Evolutionary conservation across 2,888 invertebrate genomes (phyloP).

Genomic region (Drosophila ezoana): DNA sequence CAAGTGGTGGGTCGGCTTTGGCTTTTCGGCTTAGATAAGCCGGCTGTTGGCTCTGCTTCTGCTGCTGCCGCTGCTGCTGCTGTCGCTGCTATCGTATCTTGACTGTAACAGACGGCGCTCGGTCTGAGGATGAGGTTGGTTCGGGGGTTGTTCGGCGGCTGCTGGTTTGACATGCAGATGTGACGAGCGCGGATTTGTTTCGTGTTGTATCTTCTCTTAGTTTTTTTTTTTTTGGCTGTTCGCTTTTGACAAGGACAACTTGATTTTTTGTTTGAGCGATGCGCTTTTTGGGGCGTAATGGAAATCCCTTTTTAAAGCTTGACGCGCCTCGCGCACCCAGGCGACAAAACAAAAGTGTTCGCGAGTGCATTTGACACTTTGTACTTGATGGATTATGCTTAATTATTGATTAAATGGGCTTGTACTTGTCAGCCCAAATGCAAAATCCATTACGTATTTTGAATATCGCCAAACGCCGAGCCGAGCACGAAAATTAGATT

Average conservation of each 20-base stretch:
- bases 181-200: constrained; percentile 77
- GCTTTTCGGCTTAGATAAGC: constrained; percentile 76
- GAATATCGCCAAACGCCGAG: constrained; percentile 46
- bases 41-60: constrained; percentile 35
- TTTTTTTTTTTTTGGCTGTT: constrained; percentile 10
- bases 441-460: constrained; percentile 71
- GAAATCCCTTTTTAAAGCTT: constrained; percentile 55
- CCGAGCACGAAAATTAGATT: constrained; percentile 66
- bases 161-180: constrained; percentile 81
- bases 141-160: constrained; percentile 63
- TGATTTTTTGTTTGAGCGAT: constrained; percentile 65
- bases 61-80: constrained; percentile 31
- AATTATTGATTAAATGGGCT: constrained; percentile 84
- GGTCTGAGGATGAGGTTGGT: constrained; percentile 5
- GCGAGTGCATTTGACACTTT: constrained; percentile 85
- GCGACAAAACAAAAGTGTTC: constrained; percentile 40
- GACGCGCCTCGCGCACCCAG: constrained; percentile 22
- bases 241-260: constrained; percentile 63
- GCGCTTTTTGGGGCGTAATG: constrained; percentile 58
- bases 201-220: constrained; percentile 61
- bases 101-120: constrained; percentile 57
- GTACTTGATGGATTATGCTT: constrained; percentile 84
- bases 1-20: constrained; percentile 65
- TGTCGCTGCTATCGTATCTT: constrained; percentile 56
- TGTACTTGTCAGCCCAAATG: constrained; percentile 72